Evolutionary conservation across 2,888 invertebrate genomes (phyloP).

Genomic region (Galerucella pusilla): DNA sequence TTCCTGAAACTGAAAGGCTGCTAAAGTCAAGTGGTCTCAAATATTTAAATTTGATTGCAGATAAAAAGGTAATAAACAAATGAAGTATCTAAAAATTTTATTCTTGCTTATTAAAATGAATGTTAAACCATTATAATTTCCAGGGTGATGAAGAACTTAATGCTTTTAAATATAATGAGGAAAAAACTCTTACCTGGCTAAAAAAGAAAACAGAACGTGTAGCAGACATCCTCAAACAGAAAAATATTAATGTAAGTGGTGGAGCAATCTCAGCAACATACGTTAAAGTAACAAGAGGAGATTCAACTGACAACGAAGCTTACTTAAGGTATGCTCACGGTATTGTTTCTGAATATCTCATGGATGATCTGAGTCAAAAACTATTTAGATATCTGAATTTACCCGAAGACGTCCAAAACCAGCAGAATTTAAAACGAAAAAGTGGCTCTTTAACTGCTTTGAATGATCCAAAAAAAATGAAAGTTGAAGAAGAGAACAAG

Average conservation of each 20-base stretch:
- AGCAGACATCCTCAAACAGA: constrained; percentile 72
- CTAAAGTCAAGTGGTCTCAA: constrained; percentile 68
- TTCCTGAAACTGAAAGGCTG: constrained; percentile 72
- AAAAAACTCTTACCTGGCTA: constrained; percentile 80
- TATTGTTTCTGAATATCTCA: constrained; percentile 82
- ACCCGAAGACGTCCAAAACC: constrained; percentile 68
- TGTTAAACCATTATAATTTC: constrained; percentile 41
- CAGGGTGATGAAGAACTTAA: constrained; percentile 76
- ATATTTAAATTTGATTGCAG: constrained; percentile 73
- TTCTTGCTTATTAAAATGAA: not conserved
- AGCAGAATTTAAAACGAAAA: constrained; percentile 70
- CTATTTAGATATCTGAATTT: constrained; percentile 75
- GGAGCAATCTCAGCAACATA: constrained; percentile 83
- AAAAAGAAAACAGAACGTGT: constrained; percentile 77
- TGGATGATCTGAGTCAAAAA: constrained; percentile 74
- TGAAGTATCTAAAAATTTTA: not conserved
- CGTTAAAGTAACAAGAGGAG: constrained; percentile 69
- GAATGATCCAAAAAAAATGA: constrained; percentile 60
- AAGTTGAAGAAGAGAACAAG: constrained; percentile 61
- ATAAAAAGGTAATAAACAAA: constrained; percentile 71
- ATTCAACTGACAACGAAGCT: constrained; percentile 69
- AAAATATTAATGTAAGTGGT: constrained; percentile 79
- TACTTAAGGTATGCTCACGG: constrained; percentile 82
- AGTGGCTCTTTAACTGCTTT: constrained; percentile 58
- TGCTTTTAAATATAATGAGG: constrained; percentile 87